Conservation (phyloP, 1,140 invertebrate genomes). For the Xylocopa sonorina region DNA sequence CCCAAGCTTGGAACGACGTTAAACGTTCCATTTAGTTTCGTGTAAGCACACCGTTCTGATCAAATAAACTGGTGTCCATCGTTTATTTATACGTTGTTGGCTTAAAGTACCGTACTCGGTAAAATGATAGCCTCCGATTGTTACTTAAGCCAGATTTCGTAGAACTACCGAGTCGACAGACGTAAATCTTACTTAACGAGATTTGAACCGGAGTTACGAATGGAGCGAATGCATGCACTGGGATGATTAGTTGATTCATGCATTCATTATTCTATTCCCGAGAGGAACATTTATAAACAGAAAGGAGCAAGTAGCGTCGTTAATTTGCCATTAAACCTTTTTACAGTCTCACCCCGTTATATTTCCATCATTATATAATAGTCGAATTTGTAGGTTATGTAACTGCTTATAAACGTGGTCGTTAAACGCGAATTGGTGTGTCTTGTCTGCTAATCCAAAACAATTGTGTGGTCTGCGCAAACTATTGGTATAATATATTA, state of each 20-base stretch:
- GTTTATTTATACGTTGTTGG: conserved; percentile 72
- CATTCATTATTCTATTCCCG: conserved; percentile 16
- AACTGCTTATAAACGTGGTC: too few relatives aligned
- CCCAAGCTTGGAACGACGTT: not conserved
- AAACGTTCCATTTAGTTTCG: conserved; percentile 27
- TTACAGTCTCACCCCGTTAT: not conserved
- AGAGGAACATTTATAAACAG: conserved; percentile 27
- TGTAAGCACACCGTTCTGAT: conserved; percentile 7
- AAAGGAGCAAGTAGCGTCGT: not conserved
- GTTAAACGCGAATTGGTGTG: too few relatives aligned
- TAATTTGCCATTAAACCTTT: not conserved
- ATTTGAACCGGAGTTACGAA: conserved; percentile 40
- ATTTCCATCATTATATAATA: not conserved
- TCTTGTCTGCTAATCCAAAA: too few relatives aligned
- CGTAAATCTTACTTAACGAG: conserved; percentile 58
- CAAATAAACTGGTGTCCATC: conserved; percentile 52
- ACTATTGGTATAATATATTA: too few relatives aligned
- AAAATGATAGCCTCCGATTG: conserved; percentile 71
- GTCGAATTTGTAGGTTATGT: not conserved
- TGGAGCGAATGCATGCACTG: conserved; percentile 29
- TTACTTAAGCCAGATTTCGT: conserved; percentile 66
- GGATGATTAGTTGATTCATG: conserved; percentile 33
- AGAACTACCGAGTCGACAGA: conserved; percentile 53
- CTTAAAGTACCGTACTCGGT: conserved; percentile 67
- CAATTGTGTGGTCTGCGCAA: too few relatives aligned